Evolutionary conservation across 1,140 invertebrate genomes (phyloP), one percentile per base, ranked within the genome.

Genomic region (Trichogramma pretiosum): DNA sequence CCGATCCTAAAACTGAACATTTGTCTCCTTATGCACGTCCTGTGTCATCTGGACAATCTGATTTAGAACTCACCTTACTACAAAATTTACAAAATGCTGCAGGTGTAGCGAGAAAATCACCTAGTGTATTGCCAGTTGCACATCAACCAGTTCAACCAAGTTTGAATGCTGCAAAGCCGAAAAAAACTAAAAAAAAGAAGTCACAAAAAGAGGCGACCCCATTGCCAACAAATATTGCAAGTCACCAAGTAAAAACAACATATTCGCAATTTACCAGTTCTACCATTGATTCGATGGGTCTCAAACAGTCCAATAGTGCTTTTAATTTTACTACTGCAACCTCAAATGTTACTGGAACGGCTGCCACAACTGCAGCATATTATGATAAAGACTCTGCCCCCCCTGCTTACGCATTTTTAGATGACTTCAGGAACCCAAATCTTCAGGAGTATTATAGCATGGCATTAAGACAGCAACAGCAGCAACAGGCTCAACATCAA

Each of bases 271-370:
- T n/a, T n/a, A n/a, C n/a, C n/a, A n/a, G n/a, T n/a, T n/a, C n/a
- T n/a, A n/a, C n/a, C 3, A 49, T 36, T 18, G 60, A 64, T 46
- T 52, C 64, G 0, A 59, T 67, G 16, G 57, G 59, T 23, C 43
- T 67, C 18, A 64, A 69, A 48, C 68, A 67, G 41, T 34, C 60
- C 13, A 57, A 61, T 11, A 70, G 64, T 53, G 67, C 66, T 26
- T 71, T 71, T 23, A 71, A 71, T 41, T 71, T 68, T 35, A 63
- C 67, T 1, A n/a, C n/a, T n/a, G n/a, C n/a, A n/a, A n/a, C n/a
- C n/a, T n/a, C n/a, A n/a, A n/a, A n/a, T n/a, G n/a, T n/a, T n/a
- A n/a, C n/a, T n/a, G 45, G 64, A 3, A 49, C 67, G 1, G 47
- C 58, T 10, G 58, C 58, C 19, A 40, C 59, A 4, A 43, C 65